phyloP scores from a whole-genome alignment of 2,113 vertebrate genomes.

The Pseudois nayaur region DNA sequence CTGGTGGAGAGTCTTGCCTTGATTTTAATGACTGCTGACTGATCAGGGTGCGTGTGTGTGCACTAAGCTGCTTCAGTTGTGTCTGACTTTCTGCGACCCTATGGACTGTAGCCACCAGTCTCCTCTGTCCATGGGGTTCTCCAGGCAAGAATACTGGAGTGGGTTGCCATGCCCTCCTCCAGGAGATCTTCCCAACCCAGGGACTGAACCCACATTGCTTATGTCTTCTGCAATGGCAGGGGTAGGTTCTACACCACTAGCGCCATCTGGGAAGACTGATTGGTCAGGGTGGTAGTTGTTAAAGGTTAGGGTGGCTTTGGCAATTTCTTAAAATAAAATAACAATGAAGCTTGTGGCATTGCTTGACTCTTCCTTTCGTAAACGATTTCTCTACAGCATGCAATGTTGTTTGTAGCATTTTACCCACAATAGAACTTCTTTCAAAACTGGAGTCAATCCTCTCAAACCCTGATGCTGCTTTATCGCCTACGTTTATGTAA shows the following conservation, averaged over 20 bases:
- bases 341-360: background rate
- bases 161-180: background rate
- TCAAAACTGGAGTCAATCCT: background rate
- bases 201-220: background rate
- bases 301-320: background rate
- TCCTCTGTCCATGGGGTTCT: background rate
- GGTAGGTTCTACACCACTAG: background rate
- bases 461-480: background rate
- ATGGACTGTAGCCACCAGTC: background rate
- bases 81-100: background rate
- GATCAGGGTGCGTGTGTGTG: background rate
- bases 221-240: background rate
- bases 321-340: background rate
- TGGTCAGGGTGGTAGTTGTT: background rate
- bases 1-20: background rate
- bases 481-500: background rate
- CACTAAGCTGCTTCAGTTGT: background rate
- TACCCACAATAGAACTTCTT: background rate
- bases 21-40: background rate
- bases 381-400: background rate
- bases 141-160: background rate
- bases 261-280: background rate
- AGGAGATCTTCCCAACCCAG: background rate
- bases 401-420: background rate
- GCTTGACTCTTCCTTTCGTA: background rate